Conservation (phyloP, 2,797 vertebrate genomes). For the Geotrypetes seraphini region DNA sequence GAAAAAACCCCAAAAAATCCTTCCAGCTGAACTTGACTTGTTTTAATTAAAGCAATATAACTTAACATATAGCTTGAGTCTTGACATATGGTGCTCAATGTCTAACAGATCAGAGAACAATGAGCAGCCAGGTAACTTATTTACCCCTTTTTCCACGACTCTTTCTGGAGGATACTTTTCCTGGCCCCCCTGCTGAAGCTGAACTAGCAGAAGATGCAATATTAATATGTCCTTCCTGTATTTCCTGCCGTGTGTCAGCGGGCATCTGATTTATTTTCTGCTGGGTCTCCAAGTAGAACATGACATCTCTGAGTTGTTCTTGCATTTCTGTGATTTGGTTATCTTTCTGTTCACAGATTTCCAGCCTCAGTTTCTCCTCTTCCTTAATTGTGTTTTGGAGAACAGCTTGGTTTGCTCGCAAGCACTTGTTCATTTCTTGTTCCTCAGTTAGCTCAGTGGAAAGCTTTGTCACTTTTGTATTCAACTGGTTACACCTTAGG, state of each 20-base stretch:
- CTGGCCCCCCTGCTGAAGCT: conserved; percentile 22
- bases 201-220: conserved; percentile 58
- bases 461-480: conserved; percentile 68
- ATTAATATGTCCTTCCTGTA: conserved; percentile 95
- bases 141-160: conserved; percentile 51
- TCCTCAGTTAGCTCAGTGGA: conserved; percentile 86
- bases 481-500: conserved; percentile 77
- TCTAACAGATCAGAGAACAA: no score
- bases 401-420: conserved; percentile 80
- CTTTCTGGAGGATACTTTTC: conserved; percentile 67
- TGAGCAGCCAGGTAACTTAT: no score
- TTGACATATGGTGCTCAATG: no score
- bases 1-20: no score
- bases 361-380: conserved; percentile 69
- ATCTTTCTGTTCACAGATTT: conserved; percentile 73
- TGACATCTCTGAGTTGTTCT: conserved; percentile 91
- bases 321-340: conserved; percentile 74
- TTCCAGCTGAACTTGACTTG: no score
- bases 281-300: conserved; percentile 92
- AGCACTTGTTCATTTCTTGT: conserved; percentile 92
- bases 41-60: no score
- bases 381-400: conserved; percentile 81
- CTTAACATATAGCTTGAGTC: no score
- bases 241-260: conserved; percentile 77
- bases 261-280: conserved; percentile 86